A percentile compares a stretch with the other conserved stretches of the same genome.
Conservation (phyloP, 2,888 invertebrate species). For the Drosophila borealis region DNA sequence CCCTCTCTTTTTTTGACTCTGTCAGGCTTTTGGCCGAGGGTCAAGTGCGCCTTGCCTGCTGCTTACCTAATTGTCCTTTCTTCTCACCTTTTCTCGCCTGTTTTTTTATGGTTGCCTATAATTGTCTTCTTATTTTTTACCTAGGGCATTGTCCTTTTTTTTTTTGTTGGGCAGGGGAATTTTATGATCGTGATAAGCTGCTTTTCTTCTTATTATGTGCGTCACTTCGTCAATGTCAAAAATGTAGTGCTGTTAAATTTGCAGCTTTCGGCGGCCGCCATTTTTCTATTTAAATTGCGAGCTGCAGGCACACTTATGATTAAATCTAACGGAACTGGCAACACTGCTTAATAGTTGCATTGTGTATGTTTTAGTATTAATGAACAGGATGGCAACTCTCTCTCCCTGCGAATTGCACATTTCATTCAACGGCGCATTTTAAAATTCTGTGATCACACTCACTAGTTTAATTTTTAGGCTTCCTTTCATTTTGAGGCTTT, state of each 20-base stretch:
- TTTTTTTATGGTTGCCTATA: conserved; percentile 55
- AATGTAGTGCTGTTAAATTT: conserved; percentile 13
- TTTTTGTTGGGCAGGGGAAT: conserved; percentile 1
- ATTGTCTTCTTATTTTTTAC: conserved; percentile 13
- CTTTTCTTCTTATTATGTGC: conserved; percentile 19
- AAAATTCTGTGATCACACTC: not conserved
- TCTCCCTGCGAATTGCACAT: not conserved
- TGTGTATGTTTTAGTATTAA: too few relatives aligned
- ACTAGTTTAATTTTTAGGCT: not conserved
- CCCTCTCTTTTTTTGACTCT: conserved; percentile 9
- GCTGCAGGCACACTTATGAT: too few relatives aligned
- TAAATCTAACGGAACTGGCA: not conserved
- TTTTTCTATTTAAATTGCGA: conserved; percentile 8
- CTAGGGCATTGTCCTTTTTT: conserved; percentile 36
- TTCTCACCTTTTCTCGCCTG: conserved; percentile 29
- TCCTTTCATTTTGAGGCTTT: not conserved
- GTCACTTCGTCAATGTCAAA: conserved; percentile 40
- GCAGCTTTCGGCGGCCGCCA: conserved; percentile 17
- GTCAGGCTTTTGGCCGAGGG: conserved; percentile 43
- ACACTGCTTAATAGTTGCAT: not conserved
- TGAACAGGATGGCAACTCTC: not conserved
- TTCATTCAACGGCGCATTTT: too few relatives aligned
- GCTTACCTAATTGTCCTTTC: conserved; percentile 47
- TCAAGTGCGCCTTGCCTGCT: conserved; percentile 57
- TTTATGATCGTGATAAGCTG: conserved; percentile 48